A percentile compares a stretch with the other conserved stretches of the same genome.
These are phyloP conservation scores for Diplodus puntazzo DNA, from an alignment of 2,797 vertebrate species.

Conservation along the genomic window DNA sequence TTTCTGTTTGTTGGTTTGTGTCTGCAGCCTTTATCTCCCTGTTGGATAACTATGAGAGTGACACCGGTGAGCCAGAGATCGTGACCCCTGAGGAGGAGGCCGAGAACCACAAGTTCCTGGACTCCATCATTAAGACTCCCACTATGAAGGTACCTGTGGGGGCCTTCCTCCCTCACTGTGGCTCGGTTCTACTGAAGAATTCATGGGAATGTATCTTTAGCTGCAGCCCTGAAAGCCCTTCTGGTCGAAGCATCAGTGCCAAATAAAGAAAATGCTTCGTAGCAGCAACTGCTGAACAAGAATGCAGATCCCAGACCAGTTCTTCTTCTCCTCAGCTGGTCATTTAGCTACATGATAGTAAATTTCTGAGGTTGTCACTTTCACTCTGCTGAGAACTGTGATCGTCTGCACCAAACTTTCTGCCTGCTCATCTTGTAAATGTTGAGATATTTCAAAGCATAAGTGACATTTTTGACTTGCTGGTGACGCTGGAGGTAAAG, in stretches of 20 bases:
- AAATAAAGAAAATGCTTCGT: neutral
- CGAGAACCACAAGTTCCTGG: conserved; percentile 89
- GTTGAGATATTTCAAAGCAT: too few relatives aligned
- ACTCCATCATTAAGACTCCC: conserved; percentile 79
- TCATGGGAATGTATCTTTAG: too few relatives aligned
- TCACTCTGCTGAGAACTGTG: too few relatives aligned
- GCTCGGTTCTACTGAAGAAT: neutral
- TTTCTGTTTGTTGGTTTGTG: conserved; percentile 16
- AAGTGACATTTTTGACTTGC: too few relatives aligned
- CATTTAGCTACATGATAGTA: too few relatives aligned
- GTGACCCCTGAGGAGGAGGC: conserved; percentile 87
- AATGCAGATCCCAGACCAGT: neutral
- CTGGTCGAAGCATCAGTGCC: neutral
- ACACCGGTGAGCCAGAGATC: conserved; percentile 86
- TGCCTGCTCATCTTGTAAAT: too few relatives aligned
- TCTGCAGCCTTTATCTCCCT: conserved; percentile 88
- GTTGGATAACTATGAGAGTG: conserved; percentile 89
- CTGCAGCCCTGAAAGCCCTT: too few relatives aligned
- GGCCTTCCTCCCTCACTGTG: neutral
- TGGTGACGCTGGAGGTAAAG: neutral
- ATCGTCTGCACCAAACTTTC: too few relatives aligned
- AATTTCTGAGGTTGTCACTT: too few relatives aligned
- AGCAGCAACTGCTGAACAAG: neutral
- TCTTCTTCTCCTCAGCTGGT: neutral
- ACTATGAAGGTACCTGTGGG: conserved; percentile 84